Evolutionary conservation across 37 sponge, comb jelly and placozoan species (phyloP).

Genomic region (Corticium candelabrum): DNA sequence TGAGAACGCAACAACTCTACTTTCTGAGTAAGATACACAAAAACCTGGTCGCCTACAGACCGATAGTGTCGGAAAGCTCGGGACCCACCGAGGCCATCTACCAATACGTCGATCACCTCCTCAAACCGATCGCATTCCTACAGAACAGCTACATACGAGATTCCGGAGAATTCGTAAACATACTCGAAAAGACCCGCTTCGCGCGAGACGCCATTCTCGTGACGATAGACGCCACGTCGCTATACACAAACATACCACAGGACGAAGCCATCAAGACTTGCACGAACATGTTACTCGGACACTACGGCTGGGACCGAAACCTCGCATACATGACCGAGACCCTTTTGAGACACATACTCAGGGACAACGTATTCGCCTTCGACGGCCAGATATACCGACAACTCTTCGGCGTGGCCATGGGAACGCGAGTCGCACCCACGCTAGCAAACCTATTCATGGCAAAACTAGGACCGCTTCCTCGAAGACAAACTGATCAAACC

Average conservation of each 20-base stretch:
- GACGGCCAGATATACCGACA: conserved; percentile 17
- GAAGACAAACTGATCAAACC: background rate
- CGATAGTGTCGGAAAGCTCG: background rate
- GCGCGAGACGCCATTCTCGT: background rate
- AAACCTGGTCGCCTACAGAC: conserved; percentile 2
- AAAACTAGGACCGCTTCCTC: conserved; percentile 1
- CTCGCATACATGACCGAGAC: background rate
- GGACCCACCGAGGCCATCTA: conserved; percentile 11
- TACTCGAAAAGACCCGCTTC: background rate
- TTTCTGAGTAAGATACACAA: conserved; percentile 3
- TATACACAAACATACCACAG: conserved; percentile 19
- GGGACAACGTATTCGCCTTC: conserved; percentile 20
- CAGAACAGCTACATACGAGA: background rate
- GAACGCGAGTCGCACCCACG: conserved; percentile 21
- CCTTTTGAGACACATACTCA: conserved; percentile 7
- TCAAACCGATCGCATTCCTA: background rate
- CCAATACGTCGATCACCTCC: background rate
- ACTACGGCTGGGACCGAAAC: background rate
- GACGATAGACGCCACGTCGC: conserved; percentile 19
- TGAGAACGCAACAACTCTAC: conserved; percentile 5
- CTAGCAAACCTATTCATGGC: conserved; percentile 31
- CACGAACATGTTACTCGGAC: background rate
- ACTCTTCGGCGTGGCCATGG: conserved; percentile 26
- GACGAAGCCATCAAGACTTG: background rate
- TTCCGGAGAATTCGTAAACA: conserved; percentile 10